Base-by-base conservation (phyloP, 1,140 invertebrate species). In the Drosophila busckii region DNA sequence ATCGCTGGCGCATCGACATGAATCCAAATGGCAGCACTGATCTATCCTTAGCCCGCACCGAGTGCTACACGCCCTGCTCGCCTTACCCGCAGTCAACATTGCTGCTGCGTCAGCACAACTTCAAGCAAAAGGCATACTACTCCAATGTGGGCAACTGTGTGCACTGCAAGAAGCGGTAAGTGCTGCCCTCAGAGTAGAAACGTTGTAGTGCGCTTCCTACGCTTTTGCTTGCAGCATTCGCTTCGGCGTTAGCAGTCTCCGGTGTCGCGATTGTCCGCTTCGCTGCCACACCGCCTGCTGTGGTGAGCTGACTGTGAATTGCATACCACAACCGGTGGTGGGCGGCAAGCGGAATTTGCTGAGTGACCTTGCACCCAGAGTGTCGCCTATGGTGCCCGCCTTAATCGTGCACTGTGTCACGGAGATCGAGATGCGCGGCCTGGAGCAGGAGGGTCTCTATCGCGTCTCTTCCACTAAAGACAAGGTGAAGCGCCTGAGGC, bases 341-440 rank as follows among this genome's bases (percentile, higher is more conserved):
- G 67, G 55, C 23, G 42, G 44, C 17, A 82, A 89, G 55, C 86
- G 93, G 88, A 93, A 93, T n/a, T 90, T 90, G 8, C 92, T 97
- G 70, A 91, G 92, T 17, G 95, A 97, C 87, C 97, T 92, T 82
- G 92, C 93, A 0, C 96, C 96, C 4, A 88, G 88, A 34, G 90
- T 91, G 2, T 89, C 94, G 9, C 98, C 98, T 0, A 96, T 97
- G 94, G 93, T 99, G 34, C 98, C 98, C 4, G 93, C 95, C 0
- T 78, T 99, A 2, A 91, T 99, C 55, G 93, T 98, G 23, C 96
- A 98, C 83, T 98, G 97, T 85, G 92, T 98, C 9, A 96, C 96
- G 67, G 97, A 98, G 38, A 84, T 99, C 15, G 97, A 99, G 90
- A 88, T 91, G 1, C 88, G 96, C 13, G 97, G 93, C 0, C 88